These are phyloP conservation scores for Acanthochromis polyacanthus DNA, from an alignment of 2,113 vertebrate genomes.

Conservation along the genomic window DNA sequence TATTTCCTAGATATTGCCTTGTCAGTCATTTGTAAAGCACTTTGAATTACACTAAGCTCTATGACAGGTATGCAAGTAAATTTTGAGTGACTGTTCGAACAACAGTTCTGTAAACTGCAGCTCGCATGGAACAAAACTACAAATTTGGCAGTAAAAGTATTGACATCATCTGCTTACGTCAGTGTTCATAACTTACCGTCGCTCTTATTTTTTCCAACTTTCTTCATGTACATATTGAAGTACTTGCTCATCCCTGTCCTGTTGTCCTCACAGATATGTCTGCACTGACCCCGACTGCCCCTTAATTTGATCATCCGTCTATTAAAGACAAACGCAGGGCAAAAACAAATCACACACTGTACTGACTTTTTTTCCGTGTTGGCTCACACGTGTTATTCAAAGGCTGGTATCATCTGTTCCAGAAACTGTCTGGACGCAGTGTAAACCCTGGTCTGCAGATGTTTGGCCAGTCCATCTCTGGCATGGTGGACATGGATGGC, in stretches of 20 bases:
- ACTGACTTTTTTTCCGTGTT: slow-evolving; percentile 33
- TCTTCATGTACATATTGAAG: neutral
- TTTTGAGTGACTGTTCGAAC: too few relatives aligned
- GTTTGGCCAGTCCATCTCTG: slow-evolving; percentile 98
- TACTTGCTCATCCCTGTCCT: neutral
- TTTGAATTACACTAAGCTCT: too few relatives aligned
- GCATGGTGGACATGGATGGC: slow-evolving; percentile 96
- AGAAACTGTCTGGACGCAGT: slow-evolving; percentile 91
- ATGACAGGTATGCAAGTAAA: too few relatives aligned
- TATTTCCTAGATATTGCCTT: too few relatives aligned
- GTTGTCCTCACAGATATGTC: neutral
- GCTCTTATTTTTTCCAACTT: neutral
- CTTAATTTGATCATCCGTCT: neutral
- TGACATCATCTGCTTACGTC: neutral
- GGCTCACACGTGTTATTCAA: slow-evolving; percentile 30
- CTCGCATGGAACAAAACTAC: too few relatives aligned
- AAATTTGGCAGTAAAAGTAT: too few relatives aligned
- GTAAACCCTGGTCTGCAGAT: slow-evolving; percentile 90
- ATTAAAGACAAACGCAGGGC: neutral
- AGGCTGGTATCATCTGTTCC: slow-evolving; percentile 71
- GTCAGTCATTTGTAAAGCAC: too few relatives aligned
- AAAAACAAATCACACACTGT: slow-evolving; percentile 27
- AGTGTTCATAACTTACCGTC: neutral
- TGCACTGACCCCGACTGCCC: neutral
- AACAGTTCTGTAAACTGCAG: too few relatives aligned